Conservation (phyloP, 2,113 vertebrate species). For the Prunella fulvescens region DNA sequence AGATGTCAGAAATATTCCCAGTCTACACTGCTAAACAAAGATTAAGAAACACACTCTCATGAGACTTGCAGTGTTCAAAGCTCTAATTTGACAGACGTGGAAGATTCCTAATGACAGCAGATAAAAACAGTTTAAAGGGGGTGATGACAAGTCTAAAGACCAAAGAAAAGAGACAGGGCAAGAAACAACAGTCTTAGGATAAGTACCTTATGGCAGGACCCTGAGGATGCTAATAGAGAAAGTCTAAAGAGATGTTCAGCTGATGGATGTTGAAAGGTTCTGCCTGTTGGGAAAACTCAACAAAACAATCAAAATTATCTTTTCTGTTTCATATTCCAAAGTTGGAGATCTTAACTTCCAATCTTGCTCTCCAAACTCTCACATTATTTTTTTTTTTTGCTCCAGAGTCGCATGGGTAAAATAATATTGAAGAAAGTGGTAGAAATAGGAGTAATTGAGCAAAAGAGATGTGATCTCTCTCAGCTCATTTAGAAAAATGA, state of each 20-base stretch:
- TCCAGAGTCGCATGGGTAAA: not conserved
- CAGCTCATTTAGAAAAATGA: conserved; percentile 11
- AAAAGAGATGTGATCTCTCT: conserved; percentile 39
- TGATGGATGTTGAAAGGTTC: not conserved
- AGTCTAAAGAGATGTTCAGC: not conserved
- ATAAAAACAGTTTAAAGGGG: not conserved
- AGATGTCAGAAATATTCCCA: not conserved
- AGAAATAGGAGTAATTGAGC: conserved; percentile 37
- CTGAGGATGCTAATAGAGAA: not conserved
- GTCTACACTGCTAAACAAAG: not conserved
- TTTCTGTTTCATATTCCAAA: not conserved
- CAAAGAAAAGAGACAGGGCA: not conserved
- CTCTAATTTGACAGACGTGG: not conserved
- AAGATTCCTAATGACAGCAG: not conserved
- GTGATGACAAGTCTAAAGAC: not conserved
- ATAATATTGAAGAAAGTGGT: not conserved
- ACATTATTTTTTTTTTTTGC: not conserved
- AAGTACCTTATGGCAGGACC: not conserved
- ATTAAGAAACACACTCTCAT: not conserved
- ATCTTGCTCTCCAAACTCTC: not conserved
- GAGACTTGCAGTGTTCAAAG: not conserved
- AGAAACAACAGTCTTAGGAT: not conserved
- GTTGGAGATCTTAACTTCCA: not conserved
- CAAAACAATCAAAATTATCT: not conserved
- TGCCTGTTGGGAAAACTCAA: not conserved